Evolutionary conservation across 2,113 vertebrate species (phyloP), one percentile per base, ranked within the genome.

Genomic region (Camelus bactrianus): DNA sequence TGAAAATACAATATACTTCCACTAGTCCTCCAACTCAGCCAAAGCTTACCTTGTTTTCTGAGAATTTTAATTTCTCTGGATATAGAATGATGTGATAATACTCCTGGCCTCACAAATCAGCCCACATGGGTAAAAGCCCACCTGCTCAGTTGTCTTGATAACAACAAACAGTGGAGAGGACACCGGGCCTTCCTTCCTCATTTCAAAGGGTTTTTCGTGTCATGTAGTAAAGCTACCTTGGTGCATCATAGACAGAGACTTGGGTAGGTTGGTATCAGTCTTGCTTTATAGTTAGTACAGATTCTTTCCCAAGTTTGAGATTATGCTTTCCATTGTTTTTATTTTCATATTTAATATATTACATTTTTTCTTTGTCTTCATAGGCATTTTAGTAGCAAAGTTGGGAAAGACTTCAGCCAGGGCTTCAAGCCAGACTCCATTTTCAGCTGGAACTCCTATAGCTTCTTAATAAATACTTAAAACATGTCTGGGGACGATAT

Each of bases 381-480:
- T 35, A 95, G 91, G 30, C 35, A 69, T 82, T 96, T 96, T 77
- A 93, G 73, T 65, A 96, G 72, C 32, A 93, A 91, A 90, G 8
- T 46, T 95, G 85, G 91, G 65, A 95, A 96, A 87, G 72, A 82
- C 67, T 91, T 97, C 89, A 35, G 35, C 76, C 70, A 30, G 30
- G 60, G 38, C 77, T 91, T 62, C 77, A 79, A 96, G 77, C 64
- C 82, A 96, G 91, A 42, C 60, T 97, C 77, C 73, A 75, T 70
- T 91, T 97, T 97, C 89, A 94, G 81, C 35, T 94, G 32, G 89
- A 91, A 89, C 69, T 89, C 91, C 96, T 93, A 82, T 91, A 92
- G 93, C 73, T 94, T 91, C 83, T 92, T 93, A 95, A 95, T 94
- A 85, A 98, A 97, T 97, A 97, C 97, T 95, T 98, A 79, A 97